Evolutionary conservation across 2,797 vertebrate genomes (phyloP).

Genomic region (Cyprinella venusta): DNA sequence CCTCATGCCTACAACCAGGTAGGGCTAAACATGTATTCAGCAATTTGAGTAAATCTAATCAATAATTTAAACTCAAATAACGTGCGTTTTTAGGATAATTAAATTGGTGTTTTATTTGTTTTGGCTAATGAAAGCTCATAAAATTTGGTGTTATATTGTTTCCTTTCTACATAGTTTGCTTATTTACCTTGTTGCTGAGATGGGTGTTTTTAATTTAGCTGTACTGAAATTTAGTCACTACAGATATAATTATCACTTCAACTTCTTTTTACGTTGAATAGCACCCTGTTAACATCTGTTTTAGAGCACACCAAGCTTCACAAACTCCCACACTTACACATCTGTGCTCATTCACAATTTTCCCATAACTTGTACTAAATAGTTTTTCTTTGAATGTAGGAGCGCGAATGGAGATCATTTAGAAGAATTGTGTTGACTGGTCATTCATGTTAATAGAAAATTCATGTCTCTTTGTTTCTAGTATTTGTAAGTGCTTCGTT

Average conservation of each 20-base stretch:
- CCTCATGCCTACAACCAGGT: slow-evolving; percentile 77
- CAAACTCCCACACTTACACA: slow-evolving; percentile 47
- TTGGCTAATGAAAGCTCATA: not conserved
- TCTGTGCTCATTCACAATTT: slow-evolving; percentile 41
- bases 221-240: not conserved
- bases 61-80: not conserved
- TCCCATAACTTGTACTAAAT: slow-evolving; percentile 26
- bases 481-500: not conserved
- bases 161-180: not conserved
- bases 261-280: not conserved
- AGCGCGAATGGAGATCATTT: not conserved
- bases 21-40: slow-evolving; percentile 58
- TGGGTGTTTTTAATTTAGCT: not conserved
- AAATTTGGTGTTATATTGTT: not conserved
- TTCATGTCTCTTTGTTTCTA: not conserved
- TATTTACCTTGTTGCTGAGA: not conserved
- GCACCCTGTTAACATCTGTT: slow-evolving; percentile 37
- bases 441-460: not conserved
- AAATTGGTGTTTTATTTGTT: not conserved
- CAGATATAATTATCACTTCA: not conserved
- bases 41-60: not conserved
- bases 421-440: not conserved
- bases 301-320: slow-evolving; percentile 6
- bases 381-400: not conserved
- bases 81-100: not conserved